Evolutionary conservation across 2,797 vertebrate species (phyloP).

Genomic region (Caiman crocodilus): DNA sequence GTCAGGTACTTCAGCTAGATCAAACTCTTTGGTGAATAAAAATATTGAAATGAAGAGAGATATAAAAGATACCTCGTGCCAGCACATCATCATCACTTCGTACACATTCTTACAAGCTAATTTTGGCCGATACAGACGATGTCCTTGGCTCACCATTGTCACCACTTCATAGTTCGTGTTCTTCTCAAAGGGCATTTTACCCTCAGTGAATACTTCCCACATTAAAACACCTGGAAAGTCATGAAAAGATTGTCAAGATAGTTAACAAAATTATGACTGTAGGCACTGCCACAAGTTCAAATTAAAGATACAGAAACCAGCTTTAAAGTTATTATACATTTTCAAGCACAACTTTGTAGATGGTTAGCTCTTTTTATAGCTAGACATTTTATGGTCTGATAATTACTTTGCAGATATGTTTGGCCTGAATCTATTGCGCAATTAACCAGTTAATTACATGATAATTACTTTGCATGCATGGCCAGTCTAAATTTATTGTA

Average conservation of each 20-base stretch:
- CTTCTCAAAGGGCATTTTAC: constrained; percentile 93
- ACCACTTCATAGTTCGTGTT: constrained; percentile 94
- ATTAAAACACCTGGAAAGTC: constrained; percentile 89
- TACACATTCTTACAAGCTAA: constrained; percentile 86
- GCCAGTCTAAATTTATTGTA: too few species aligned
- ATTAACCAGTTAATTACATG: too few species aligned
- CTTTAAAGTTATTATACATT: too few species aligned
- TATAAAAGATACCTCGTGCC: constrained; percentile 87
- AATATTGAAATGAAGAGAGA: background rate
- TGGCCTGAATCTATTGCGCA: too few species aligned
- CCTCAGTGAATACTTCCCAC: constrained; percentile 97
- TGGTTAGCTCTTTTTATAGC: too few species aligned
- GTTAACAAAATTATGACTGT: background rate
- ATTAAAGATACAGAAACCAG: too few species aligned
- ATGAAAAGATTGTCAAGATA: background rate
- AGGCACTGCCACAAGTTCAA: too few species aligned
- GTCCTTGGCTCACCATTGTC: constrained; percentile 88
- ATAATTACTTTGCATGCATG: too few species aligned
- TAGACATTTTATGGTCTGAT: too few species aligned
- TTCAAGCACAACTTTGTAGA: too few species aligned
- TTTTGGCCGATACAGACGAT: constrained; percentile 90
- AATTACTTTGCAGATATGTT: too few species aligned
- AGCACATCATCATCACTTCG: constrained; percentile 91
- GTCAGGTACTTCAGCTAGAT: background rate
- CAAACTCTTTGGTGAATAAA: background rate